A percentile compares a stretch with the other conserved stretches of the same genome.
Conservation (phyloP, 2,888 invertebrate species). For the Mythimna albipuncta region DNA sequence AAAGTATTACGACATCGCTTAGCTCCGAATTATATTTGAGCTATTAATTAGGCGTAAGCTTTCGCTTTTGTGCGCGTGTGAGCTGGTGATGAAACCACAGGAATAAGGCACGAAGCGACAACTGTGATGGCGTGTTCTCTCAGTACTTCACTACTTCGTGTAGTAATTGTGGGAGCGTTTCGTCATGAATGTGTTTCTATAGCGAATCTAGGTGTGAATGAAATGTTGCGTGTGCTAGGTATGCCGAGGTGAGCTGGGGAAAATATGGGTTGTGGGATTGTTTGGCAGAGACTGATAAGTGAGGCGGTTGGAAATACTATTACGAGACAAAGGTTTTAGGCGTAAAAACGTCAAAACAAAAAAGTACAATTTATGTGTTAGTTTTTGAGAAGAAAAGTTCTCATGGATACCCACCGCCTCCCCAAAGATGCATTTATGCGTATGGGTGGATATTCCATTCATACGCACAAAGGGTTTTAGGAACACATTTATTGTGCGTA, state of each 20-base stretch:
- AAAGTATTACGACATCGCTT: conserved; percentile 81
- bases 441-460: no score
- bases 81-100: conserved; percentile 66
- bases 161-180: conserved; percentile 64
- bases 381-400: no score
- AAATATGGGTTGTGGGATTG: conserved; percentile 8
- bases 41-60: conserved; percentile 79
- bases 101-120: conserved; percentile 60
- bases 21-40: conserved; percentile 72
- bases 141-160: conserved; percentile 30
- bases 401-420: no score
- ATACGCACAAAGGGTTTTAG: no score
- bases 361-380: no score
- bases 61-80: conserved; percentile 74
- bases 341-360: no score
- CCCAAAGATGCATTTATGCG: no score
- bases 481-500: no score
- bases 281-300: not conserved
- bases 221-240: conserved; percentile 38
- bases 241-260: not conserved
- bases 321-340: no score
- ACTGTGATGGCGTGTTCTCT: conserved; percentile 44
- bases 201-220: conserved; percentile 43
- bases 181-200: conserved; percentile 47
- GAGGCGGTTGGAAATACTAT: no score